Base-by-base conservation (phyloP, 1,140 invertebrate species). In the Chionoecetes opilio region DNA sequence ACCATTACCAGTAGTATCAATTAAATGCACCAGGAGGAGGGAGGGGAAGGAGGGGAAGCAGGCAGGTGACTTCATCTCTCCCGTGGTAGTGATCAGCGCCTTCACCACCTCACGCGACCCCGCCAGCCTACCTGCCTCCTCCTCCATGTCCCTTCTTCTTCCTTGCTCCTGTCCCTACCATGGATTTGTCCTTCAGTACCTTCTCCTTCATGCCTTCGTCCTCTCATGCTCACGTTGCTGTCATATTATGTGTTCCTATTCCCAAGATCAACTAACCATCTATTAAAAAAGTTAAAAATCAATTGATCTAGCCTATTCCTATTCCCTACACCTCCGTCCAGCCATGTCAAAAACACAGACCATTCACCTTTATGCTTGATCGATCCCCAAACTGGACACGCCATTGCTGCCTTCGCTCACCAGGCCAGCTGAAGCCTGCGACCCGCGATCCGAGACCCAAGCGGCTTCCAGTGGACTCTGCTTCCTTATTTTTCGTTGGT, bases 61-160 rank as follows among this genome's bases (percentile, higher is more conserved):
- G n/a, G 26, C 32, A 11, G 89, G 89, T 11, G 82, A 92, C 91
- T 92, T 92, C 91, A 92, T 37, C 91, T n/a, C 35, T 8, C 21
- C 91, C 14, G 17, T 8, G 3, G 38, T 84, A 92, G 82, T 85
- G 91, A 92, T 82, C 91, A n/a, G 9, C 46, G 46, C 46, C 46
- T 14, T 53, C 46, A 53, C 11, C 46, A 1, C 9, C 46, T 53
- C 46, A 17, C 9, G 11, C 46, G 11, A 53, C 0, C 21, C 46
- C 11, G 11, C 11, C 11, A 53, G 11, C 8, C n/a, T n/a, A 17
- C 26, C 26, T 21, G 26, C 63, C 11, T n/a, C 63, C n/a, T n/a
- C 26, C 21, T 75, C 63, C n/a, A 1, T 6, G 26, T 17, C 63
- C 26, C 63, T 75, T n/a, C 11, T 21, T 26, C 63, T 75, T n/a